Percentiles rank a stretch among this genome's conserved stretches.
These are phyloP conservation scores for Pachydiplax longipennis DNA, from an alignment of 2,888 invertebrate genomes.

Conservation along the genomic window DNA sequence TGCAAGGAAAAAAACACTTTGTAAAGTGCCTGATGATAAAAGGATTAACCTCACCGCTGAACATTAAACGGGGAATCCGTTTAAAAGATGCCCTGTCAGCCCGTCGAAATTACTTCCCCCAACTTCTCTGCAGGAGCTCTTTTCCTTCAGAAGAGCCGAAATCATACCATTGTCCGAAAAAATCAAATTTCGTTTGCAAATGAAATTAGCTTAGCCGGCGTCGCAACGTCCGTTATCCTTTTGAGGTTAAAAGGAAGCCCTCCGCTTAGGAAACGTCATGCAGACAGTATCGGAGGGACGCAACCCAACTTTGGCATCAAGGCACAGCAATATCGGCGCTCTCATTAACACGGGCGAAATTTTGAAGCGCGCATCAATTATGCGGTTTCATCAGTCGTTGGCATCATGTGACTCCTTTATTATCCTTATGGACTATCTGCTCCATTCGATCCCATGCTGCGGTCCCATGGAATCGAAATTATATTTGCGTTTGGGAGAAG, in stretches of 20 bases:
- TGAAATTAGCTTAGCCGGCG: background rate
- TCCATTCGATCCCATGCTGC: background rate
- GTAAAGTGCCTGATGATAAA: no score
- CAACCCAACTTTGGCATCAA: background rate
- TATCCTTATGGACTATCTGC: background rate
- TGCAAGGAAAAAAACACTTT: no score
- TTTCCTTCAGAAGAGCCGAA: no score
- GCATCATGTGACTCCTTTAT: background rate
- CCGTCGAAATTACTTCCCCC: no score
- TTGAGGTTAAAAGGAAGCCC: background rate
- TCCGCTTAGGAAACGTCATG: background rate
- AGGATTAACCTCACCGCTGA: no score
- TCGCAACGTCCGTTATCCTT: background rate
- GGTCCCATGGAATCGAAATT: background rate
- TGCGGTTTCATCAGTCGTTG: background rate
- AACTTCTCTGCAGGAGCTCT: no score
- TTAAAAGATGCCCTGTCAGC: no score
- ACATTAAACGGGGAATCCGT: no score
- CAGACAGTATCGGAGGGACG: background rate
- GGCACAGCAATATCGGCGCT: background rate
- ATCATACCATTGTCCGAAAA: no score
- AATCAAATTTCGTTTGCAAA: background rate
- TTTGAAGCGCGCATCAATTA: background rate
- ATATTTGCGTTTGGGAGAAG: background rate
- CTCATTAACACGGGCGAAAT: background rate